phyloP scores from a whole-genome alignment of 2,888 invertebrate genomes.

The Spilosoma lubricipeda region DNA sequence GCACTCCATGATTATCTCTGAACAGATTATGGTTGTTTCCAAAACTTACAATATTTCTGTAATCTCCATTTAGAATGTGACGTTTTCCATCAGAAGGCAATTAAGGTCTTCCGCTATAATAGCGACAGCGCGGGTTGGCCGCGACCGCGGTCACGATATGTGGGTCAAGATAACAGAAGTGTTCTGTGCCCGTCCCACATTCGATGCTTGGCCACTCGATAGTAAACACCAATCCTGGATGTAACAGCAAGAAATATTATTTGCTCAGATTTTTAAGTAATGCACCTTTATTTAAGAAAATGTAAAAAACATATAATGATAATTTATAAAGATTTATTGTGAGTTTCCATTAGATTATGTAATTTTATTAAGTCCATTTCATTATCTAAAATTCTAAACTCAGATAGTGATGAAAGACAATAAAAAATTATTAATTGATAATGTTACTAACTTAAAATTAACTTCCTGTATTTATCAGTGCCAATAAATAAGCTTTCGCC shows the following conservation, averaged over 20 bases:
- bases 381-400: neutral
- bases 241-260: constrained; percentile 18
- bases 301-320: neutral
- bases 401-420: neutral
- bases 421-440: neutral
- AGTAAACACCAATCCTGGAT: constrained; percentile 23
- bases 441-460: neutral
- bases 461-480: neutral
- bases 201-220: constrained; percentile 49
- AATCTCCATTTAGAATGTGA: constrained; percentile 33
- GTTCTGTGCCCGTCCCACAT: constrained; percentile 66
- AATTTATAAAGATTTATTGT: neutral
- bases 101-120: constrained; percentile 70
- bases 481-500: neutral
- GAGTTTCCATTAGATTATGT: neutral
- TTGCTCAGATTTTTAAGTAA: neutral
- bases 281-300: neutral
- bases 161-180: constrained; percentile 80
- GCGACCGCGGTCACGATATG: constrained; percentile 74
- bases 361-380: neutral
- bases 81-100: constrained; percentile 59
- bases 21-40: neutral
- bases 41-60: constrained; percentile 17
- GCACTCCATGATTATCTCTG: neutral
- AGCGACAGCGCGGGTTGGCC: constrained; percentile 60